Percentiles rank a stretch among this genome's conserved stretches.
phyloP scores from a whole-genome alignment of 2,113 vertebrate species.

The Todiramphus chloris region DNA sequence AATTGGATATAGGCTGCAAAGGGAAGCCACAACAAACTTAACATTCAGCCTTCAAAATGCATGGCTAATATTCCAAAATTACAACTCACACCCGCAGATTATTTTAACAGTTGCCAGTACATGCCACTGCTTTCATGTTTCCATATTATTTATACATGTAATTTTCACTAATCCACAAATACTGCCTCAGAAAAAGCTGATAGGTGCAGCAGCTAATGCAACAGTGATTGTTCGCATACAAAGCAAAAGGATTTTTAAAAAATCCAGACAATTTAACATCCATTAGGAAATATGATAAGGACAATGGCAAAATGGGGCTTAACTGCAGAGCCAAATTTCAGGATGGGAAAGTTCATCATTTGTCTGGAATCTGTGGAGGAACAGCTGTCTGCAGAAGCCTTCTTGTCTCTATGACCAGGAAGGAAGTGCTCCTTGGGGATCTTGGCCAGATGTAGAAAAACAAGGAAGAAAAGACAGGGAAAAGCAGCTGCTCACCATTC shows the following conservation, averaged over 20 bases:
- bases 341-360: not conserved
- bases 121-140: not conserved
- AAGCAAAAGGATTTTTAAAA: not conserved
- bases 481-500: conserved; percentile 12
- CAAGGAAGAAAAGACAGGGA: not conserved
- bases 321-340: not conserved
- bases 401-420: not conserved
- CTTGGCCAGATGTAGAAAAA: not conserved
- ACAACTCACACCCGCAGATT: not conserved
- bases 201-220: not conserved
- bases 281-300: not conserved
- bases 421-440: not conserved
- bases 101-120: not conserved
- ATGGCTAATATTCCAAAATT: not conserved
- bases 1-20: not conserved
- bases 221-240: not conserved
- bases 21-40: not conserved
- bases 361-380: not conserved
- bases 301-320: not conserved
- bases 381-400: not conserved
- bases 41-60: not conserved
- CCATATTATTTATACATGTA: not conserved
- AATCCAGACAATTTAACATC: not conserved
- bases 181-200: not conserved
- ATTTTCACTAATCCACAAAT: not conserved